Conservation (phyloP, 2,113 vertebrate genomes). For the Neolamprologus brichardi region DNA sequence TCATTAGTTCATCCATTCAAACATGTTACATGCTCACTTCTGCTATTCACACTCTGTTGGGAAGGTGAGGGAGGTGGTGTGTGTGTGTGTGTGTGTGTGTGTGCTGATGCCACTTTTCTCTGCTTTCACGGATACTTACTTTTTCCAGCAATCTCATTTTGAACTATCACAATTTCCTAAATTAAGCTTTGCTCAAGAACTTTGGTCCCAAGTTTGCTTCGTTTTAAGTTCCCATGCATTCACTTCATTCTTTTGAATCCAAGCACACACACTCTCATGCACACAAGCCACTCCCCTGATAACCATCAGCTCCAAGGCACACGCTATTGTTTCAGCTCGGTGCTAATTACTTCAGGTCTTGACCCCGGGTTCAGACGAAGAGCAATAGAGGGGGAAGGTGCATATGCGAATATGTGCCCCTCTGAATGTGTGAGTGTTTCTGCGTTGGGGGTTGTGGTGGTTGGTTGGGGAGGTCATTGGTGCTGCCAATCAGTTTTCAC, state of each 20-base stretch:
- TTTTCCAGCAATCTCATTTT: not conserved
- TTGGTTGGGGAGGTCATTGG: slow-evolving; percentile 33
- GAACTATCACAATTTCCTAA: not conserved
- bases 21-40: slow-evolving; percentile 14
- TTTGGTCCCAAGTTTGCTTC: not conserved
- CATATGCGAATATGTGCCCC: not conserved
- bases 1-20: slow-evolving; percentile 48
- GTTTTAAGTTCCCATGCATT: not conserved
- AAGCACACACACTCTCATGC: not conserved
- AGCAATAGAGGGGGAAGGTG: slow-evolving; percentile 17
- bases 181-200: not conserved
- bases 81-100: not conserved
- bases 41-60: slow-evolving; percentile 42
- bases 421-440: not conserved
- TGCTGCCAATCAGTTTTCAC: slow-evolving; percentile 62
- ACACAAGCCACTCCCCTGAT: slow-evolving; percentile 34
- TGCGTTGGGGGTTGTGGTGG: not conserved
- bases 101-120: not conserved
- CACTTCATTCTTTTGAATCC: slow-evolving; percentile 4
- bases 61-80: slow-evolving; percentile 22
- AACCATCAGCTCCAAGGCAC: slow-evolving; percentile 51
- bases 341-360: slow-evolving; percentile 63
- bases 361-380: slow-evolving; percentile 50
- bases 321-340: slow-evolving; percentile 64
- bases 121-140: not conserved